A percentile compares a stretch with the other conserved stretches of the same genome.
These are phyloP conservation scores for Eupithecia vulgata DNA, from an alignment of 2,888 invertebrate genomes.

Conservation along the genomic window DNA sequence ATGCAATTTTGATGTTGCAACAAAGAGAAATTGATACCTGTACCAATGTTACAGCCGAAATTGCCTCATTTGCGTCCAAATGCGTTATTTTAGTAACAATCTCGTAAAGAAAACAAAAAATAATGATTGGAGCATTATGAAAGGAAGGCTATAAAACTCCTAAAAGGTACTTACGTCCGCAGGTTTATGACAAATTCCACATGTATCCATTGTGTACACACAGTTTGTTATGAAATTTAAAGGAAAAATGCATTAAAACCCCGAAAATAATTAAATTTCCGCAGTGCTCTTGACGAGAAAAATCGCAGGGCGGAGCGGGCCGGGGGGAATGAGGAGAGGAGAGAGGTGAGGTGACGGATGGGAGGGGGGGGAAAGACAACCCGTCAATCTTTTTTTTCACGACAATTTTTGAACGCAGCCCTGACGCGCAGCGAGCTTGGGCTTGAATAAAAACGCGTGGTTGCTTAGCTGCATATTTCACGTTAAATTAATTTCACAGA, in stretches of 20 bases:
- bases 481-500: too few relatives aligned
- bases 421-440: background rate
- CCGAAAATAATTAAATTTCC: slow-evolving; percentile 66
- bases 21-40: slow-evolving; percentile 41
- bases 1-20: slow-evolving; percentile 42
- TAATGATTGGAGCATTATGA: slow-evolving; percentile 62
- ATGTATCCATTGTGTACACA: slow-evolving; percentile 74
- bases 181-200: slow-evolving; percentile 78
- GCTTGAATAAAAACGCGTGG: background rate
- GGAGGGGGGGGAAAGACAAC: slow-evolving; percentile 45
- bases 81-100: slow-evolving; percentile 75
- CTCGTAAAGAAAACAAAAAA: slow-evolving; percentile 80
- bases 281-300: slow-evolving; percentile 61
- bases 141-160: slow-evolving; percentile 54
- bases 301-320: slow-evolving; percentile 69
- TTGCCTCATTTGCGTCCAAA: slow-evolving; percentile 48
- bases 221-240: slow-evolving; percentile 50
- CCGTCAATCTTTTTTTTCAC: slow-evolving; percentile 11
- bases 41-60: slow-evolving; percentile 38
- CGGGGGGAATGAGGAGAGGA: slow-evolving; percentile 45
- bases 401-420: slow-evolving; percentile 23
- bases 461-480: too few relatives aligned
- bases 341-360: slow-evolving; percentile 42
- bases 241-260: slow-evolving; percentile 64
- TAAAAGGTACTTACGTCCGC: slow-evolving; percentile 70